Conservation (phyloP, 2,113 vertebrate species). For the Steatornis caripensis region DNA sequence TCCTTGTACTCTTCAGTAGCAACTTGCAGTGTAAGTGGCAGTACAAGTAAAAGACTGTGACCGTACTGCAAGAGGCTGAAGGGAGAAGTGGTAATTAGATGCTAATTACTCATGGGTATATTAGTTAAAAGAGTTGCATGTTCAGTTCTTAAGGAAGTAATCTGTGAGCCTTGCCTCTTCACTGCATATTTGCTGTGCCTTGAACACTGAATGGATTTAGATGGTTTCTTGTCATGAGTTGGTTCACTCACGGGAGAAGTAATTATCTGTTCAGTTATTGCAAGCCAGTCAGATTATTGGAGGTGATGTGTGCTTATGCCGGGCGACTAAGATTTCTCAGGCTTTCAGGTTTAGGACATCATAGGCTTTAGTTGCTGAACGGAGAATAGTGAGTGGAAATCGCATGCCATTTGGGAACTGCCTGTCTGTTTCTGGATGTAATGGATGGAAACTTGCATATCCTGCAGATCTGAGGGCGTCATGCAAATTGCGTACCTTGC, state of each 20-base stretch:
- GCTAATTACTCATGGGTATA: background rate
- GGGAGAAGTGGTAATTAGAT: background rate
- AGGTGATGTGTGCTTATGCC: background rate
- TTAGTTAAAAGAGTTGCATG: background rate
- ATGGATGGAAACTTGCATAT: background rate
- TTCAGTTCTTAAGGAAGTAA: background rate
- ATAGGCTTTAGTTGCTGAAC: background rate
- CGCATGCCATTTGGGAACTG: background rate
- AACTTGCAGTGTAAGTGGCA: background rate
- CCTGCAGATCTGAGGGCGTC: background rate
- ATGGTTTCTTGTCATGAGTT: background rate
- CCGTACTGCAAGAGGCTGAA: background rate
- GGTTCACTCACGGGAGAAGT: background rate
- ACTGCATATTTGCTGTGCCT: background rate
- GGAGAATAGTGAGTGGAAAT: background rate
- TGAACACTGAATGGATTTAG: background rate
- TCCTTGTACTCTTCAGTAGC: background rate
- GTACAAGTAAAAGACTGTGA: background rate
- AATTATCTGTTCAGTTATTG: background rate
- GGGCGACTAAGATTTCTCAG: background rate
- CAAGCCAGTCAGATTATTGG: background rate
- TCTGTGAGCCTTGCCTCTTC: background rate
- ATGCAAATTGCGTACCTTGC: background rate
- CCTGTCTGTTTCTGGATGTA: background rate
- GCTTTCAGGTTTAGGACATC: background rate